phyloP scores from a whole-genome alignment of 2,113 vertebrate species.

The Pygoscelis antarcticus region DNA sequence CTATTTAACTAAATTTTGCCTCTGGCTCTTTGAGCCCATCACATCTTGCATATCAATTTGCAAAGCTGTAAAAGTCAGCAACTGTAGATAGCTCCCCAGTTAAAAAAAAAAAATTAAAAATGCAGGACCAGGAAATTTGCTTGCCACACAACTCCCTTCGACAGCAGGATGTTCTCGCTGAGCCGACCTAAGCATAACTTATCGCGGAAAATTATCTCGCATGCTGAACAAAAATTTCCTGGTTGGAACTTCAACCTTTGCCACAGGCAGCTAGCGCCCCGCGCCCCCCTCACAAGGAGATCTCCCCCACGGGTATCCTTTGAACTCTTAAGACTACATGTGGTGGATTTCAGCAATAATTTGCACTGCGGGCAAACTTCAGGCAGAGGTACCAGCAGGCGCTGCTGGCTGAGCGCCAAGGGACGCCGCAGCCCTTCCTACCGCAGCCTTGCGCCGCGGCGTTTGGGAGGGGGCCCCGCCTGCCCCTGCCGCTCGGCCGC shows the following conservation, averaged over 20 bases:
- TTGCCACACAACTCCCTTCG: neutral
- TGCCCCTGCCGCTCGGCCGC: neutral
- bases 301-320: neutral
- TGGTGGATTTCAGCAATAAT: neutral
- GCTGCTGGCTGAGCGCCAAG: neutral
- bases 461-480: neutral
- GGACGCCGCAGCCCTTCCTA: neutral
- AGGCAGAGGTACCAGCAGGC: neutral
- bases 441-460: rapidly evolving
- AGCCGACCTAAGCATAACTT: constrained; percentile 11
- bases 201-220: neutral
- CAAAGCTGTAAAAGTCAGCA: neutral
- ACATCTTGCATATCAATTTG: neutral
- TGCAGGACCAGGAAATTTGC: neutral
- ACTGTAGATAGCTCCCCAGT: neutral
- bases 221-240: neutral
- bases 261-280: neutral
- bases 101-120: neutral
- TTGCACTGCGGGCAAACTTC: neutral
- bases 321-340: neutral
- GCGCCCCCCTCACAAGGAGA: neutral
- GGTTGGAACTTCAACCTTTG: constrained; percentile 24
- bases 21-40: neutral
- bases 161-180: neutral
- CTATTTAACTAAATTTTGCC: neutral